Conservation (phyloP, 2,888 invertebrate genomes). For the Acrocyrtus sp. region DNA sequence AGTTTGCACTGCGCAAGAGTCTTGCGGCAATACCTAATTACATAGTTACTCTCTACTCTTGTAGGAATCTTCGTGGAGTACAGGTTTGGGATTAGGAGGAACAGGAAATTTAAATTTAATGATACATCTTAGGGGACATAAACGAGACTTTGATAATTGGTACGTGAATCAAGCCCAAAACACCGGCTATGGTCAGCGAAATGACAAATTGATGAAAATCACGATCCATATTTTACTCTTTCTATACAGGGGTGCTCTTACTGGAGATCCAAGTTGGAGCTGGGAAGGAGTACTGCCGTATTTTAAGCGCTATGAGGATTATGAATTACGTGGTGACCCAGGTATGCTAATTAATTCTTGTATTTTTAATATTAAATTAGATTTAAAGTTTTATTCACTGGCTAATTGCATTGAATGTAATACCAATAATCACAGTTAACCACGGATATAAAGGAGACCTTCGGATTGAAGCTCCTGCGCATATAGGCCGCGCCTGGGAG, state of each 20-base stretch:
- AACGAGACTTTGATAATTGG: conserved; percentile 38
- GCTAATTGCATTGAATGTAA: no score
- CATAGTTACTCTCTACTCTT: background rate
- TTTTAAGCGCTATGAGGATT: conserved; percentile 46
- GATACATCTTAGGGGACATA: conserved; percentile 32
- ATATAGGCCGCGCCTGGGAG: conserved; percentile 65
- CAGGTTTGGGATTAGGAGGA: conserved; percentile 42
- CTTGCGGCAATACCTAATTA: no score
- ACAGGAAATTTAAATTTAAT: conserved; percentile 38
- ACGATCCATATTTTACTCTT: no score
- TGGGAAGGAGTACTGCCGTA: conserved; percentile 34
- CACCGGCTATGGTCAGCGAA: no score
- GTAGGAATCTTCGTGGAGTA: conserved; percentile 25
- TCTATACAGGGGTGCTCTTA: no score
- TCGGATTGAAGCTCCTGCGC: conserved; percentile 68
- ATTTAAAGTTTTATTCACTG: no score
- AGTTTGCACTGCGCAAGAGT: no score
- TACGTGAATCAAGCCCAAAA: no score
- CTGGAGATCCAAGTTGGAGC: conserved; percentile 25
- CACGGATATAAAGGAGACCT: background rate
- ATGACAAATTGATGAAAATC: no score
- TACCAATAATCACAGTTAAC: background rate
- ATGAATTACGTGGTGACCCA: conserved; percentile 20
- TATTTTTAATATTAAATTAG: background rate
- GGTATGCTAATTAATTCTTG: background rate